Evolutionary conservation across 2,113 vertebrate genomes (phyloP).

Genomic region (Corvus cornix): DNA sequence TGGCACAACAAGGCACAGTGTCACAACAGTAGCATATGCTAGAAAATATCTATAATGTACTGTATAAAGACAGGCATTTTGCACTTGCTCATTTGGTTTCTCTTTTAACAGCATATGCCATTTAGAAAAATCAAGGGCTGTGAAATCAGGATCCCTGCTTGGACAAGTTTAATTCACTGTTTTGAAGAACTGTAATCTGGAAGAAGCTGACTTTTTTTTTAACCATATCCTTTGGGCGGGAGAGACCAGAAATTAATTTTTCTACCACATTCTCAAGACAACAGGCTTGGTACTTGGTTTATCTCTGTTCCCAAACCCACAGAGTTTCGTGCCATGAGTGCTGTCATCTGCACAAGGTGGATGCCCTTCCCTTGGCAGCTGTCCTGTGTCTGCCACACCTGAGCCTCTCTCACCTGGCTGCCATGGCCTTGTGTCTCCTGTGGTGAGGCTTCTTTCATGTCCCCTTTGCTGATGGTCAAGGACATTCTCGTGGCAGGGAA

Average conservation of each 20-base stretch:
- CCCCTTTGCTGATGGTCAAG: fast-evolving
- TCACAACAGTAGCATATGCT: slow-evolving; percentile 18
- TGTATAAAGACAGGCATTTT: not conserved
- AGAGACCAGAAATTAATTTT: not conserved
- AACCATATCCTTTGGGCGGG: not conserved
- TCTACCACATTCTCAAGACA: not conserved
- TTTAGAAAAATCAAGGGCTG: slow-evolving; percentile 12
- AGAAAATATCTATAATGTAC: slow-evolving; percentile 6
- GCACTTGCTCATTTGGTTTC: slow-evolving; percentile 2
- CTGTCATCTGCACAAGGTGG: fast-evolving
- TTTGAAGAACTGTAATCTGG: not conserved
- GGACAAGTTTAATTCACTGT: not conserved
- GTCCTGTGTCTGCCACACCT: fast-evolving
- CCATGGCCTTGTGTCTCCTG: not conserved
- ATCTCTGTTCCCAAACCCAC: not conserved
- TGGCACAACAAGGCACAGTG: not conserved
- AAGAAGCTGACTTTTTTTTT: not conserved
- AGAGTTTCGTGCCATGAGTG: fast-evolving
- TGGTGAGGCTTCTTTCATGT: too few relatives aligned
- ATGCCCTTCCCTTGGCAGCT: not conserved
- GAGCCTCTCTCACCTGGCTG: fast-evolving
- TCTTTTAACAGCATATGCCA: slow-evolving; percentile 9
- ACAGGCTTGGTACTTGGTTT: not conserved
- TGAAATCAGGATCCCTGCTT: slow-evolving; percentile 14
- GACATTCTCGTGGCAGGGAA: fast-evolving